Conservation (phyloP, 2,888 invertebrate genomes). For the Loripinus fragilis region DNA sequence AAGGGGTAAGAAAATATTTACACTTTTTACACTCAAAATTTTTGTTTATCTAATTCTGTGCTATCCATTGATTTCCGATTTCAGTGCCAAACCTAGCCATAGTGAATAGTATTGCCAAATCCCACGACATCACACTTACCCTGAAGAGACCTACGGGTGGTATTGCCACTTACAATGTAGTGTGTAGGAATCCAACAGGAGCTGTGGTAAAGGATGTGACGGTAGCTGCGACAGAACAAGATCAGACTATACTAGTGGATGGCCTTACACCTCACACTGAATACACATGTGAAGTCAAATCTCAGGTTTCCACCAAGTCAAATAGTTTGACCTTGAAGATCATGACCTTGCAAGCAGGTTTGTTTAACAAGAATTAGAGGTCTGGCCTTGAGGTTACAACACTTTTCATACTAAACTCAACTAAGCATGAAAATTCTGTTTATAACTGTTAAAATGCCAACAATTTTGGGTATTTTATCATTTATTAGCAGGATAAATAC, state of each 20-base stretch:
- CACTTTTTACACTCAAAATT: too few relatives aligned
- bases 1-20: too few relatives aligned
- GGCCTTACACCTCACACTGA: slow-evolving; percentile 60
- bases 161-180: slow-evolving; percentile 49
- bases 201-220: slow-evolving; percentile 38
- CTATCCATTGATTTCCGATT: slow-evolving; percentile 31
- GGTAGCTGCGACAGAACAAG: slow-evolving; percentile 21
- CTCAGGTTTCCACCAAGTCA: slow-evolving; percentile 54
- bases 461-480: too few relatives aligned
- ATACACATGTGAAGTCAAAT: slow-evolving; percentile 65
- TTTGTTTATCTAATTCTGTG: background rate
- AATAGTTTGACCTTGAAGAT: slow-evolving; percentile 48
- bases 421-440: too few relatives aligned
- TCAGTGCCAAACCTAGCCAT: slow-evolving; percentile 63
- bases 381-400: too few relatives aligned
- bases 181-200: slow-evolving; percentile 41
- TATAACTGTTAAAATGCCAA: too few relatives aligned
- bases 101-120: slow-evolving; percentile 47
- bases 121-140: slow-evolving; percentile 56
- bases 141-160: slow-evolving; percentile 56
- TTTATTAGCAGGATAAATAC: too few relatives aligned
- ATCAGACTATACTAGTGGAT: slow-evolving; percentile 42
- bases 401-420: too few relatives aligned
- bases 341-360: slow-evolving; percentile 64
- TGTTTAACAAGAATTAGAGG: too few relatives aligned